A percentile compares a stretch with the other conserved stretches of the same genome.
phyloP scores from a whole-genome alignment of 2,888 invertebrate genomes.

The Matsumyia berberina region DNA sequence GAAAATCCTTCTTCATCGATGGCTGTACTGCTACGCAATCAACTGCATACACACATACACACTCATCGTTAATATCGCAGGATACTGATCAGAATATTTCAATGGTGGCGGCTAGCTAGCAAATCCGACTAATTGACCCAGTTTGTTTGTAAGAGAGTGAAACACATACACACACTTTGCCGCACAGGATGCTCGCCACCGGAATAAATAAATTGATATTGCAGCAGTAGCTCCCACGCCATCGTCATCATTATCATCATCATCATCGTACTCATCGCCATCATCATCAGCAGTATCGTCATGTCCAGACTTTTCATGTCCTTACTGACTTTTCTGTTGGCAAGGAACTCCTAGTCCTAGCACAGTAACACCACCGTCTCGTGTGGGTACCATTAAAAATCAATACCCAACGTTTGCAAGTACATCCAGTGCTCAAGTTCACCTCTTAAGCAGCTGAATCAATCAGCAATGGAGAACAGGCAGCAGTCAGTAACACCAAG shows the following conservation, averaged over 20 bases:
- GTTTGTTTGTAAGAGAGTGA: slow-evolving; percentile 39
- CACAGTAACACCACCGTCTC: slow-evolving; percentile 23
- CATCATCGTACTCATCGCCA: slow-evolving; percentile 7
- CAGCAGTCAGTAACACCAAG: slow-evolving; percentile 24
- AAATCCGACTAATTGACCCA: slow-evolving; percentile 63
- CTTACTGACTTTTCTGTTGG: background rate
- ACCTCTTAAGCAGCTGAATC: slow-evolving; percentile 34
- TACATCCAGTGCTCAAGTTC: slow-evolving; percentile 36
- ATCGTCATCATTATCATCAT: slow-evolving; percentile 15
- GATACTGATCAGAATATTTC: slow-evolving; percentile 34
- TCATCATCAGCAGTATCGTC: slow-evolving; percentile 20
- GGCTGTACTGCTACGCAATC: background rate
- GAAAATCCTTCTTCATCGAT: slow-evolving; percentile 8
- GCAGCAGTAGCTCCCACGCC: slow-evolving; percentile 14
- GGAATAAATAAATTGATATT: slow-evolving; percentile 56
- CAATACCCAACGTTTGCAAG: slow-evolving; percentile 22
- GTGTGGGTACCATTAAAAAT: slow-evolving; percentile 55
- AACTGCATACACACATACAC: background rate
- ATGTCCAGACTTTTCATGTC: slow-evolving; percentile 44
- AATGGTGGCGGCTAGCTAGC: slow-evolving; percentile 36
- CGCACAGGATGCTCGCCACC: slow-evolving; percentile 10
- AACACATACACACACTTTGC: slow-evolving; percentile 15
- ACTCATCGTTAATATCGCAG: slow-evolving; percentile 35
- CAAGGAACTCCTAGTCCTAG: background rate
- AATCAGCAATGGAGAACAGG: slow-evolving; percentile 24